Conservation (phyloP, 2,797 vertebrate genomes). For the Alauda arvensis region DNA sequence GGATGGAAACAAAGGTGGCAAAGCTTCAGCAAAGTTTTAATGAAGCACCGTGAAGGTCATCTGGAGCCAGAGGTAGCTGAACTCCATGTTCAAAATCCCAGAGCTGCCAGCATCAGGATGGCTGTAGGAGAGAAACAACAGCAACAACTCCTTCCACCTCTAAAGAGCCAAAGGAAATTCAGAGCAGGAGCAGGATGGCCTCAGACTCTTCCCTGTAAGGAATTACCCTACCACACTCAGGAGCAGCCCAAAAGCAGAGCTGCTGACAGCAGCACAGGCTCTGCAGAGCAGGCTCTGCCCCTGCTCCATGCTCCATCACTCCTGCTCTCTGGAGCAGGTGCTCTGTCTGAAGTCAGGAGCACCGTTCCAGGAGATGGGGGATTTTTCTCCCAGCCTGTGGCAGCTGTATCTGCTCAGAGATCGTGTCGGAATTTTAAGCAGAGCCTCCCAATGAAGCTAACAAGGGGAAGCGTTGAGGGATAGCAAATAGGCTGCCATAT, state of each 20-base stretch:
- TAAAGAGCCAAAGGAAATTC: background rate
- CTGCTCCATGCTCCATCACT: background rate
- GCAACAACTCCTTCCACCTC: background rate
- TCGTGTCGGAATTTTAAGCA: background rate
- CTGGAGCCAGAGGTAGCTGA: background rate
- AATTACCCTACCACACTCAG: background rate
- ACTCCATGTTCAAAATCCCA: background rate
- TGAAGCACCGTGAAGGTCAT: background rate
- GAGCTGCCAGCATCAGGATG: background rate
- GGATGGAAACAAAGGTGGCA: background rate
- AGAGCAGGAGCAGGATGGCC: background rate
- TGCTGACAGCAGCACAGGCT: background rate
- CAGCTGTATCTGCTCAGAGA: background rate
- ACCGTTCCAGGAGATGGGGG: background rate
- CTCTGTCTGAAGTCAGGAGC: background rate
- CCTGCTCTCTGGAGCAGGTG: background rate
- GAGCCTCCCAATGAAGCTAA: slow-evolving; percentile 13
- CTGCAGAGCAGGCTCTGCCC: background rate
- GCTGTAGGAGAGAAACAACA: background rate
- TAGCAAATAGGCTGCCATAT: slow-evolving; percentile 40
- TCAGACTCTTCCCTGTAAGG: background rate
- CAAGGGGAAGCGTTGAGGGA: slow-evolving; percentile 1
- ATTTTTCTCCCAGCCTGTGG: background rate
- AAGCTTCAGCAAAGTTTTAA: background rate
- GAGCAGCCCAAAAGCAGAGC: background rate